Percentiles rank a stretch among this genome's conserved stretches.
phyloP scores from a whole-genome alignment of 2,113 vertebrate species.

The Carassius gibelio region DNA sequence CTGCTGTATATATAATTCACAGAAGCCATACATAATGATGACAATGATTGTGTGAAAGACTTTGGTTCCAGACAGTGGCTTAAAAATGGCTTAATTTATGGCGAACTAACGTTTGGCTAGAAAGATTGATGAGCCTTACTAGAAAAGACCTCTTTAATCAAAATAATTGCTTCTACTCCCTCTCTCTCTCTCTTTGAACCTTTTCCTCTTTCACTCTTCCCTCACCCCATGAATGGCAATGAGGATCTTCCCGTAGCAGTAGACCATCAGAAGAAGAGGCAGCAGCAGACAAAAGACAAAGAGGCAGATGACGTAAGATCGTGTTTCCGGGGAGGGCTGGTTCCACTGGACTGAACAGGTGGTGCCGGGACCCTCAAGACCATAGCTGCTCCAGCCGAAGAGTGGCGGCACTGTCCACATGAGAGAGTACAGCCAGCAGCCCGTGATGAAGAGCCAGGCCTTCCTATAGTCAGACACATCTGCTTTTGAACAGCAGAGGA shows the following conservation, averaged over 20 bases:
- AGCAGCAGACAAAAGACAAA: slow-evolving; percentile 52
- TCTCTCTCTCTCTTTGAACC: not conserved
- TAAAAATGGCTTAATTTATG: slow-evolving; percentile 19
- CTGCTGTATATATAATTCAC: not conserved
- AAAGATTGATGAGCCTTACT: slow-evolving; percentile 7
- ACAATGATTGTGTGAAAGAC: not conserved
- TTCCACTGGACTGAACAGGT: slow-evolving; percentile 55
- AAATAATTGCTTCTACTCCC: slow-evolving; percentile 1
- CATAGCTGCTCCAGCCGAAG: slow-evolving; percentile 80
- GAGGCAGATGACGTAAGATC: slow-evolving; percentile 57
- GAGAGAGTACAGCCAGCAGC: slow-evolving; percentile 77
- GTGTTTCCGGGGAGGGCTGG: slow-evolving; percentile 3
- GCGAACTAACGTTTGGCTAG: slow-evolving; percentile 10
- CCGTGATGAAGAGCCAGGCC: slow-evolving; percentile 44
- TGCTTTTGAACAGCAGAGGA: slow-evolving; percentile 40
- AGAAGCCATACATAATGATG: not conserved
- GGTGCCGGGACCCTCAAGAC: slow-evolving; percentile 67
- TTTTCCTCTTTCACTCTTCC: not conserved
- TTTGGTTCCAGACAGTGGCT: not conserved
- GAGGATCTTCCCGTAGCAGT: slow-evolving; percentile 39
- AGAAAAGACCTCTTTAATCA: slow-evolving; percentile 12
- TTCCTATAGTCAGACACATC: slow-evolving; percentile 47
- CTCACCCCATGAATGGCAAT: slow-evolving; percentile 46
- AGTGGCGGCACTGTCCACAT: slow-evolving; percentile 76
- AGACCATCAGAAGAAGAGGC: slow-evolving; percentile 50